Conservation (phyloP, 1,140 invertebrate genomes). For the Belonocnema kinseyi region DNA sequence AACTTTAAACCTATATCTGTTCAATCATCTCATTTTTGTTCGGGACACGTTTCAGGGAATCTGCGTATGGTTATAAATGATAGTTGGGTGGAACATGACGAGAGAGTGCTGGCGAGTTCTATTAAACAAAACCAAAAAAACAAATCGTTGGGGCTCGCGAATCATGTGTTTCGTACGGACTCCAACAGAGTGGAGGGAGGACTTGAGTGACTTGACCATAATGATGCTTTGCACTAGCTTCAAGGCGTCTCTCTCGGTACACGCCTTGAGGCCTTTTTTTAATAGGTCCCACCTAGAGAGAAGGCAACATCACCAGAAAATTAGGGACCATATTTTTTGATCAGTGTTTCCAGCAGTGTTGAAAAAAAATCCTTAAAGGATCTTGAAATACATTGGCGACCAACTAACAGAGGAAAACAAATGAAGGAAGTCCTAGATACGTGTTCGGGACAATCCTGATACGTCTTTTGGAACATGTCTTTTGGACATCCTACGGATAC, state of each 20-base stretch:
- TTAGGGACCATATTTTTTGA: constrained; percentile 53
- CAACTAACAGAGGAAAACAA: constrained; percentile 32
- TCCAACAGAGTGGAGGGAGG: constrained; percentile 54
- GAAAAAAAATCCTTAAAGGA: neutral
- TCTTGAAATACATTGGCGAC: neutral
- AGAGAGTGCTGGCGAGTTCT: constrained; percentile 31
- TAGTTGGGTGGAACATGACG: constrained; percentile 45
- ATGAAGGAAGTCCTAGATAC: no score
- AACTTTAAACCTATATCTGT: constrained; percentile 34
- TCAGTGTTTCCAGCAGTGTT: neutral
- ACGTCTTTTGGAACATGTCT: no score
- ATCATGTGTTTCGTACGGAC: constrained; percentile 64
- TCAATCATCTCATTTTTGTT: constrained; percentile 9
- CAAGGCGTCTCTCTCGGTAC: constrained; percentile 32
- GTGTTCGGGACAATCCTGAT: no score
- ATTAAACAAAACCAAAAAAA: constrained; percentile 37
- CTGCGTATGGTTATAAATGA: constrained; percentile 65
- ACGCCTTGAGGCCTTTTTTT: constrained; percentile 54
- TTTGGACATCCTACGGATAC: no score
- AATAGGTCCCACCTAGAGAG: constrained; percentile 59
- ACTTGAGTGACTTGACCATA: constrained; percentile 71
- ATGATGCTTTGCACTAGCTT: constrained; percentile 57
- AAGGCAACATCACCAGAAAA: constrained; percentile 42
- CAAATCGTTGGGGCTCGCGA: constrained; percentile 60
- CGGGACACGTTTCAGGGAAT: neutral